Base-by-base conservation (phyloP, 2,888 invertebrate species). In the Tipula unca region DNA sequence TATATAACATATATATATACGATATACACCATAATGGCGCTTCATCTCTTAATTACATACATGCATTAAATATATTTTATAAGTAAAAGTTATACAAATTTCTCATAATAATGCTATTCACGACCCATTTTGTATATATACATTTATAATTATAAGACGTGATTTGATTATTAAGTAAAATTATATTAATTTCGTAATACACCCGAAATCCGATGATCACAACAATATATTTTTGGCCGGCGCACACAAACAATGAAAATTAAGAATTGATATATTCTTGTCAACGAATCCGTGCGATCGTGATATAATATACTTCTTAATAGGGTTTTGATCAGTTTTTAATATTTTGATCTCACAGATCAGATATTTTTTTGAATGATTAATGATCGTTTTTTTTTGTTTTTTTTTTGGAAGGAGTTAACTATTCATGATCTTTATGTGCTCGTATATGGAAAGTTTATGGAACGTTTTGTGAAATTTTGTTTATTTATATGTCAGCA, bases 241-340 rank as follows among this genome's bases (percentile, higher is more conserved):
- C 69, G 69, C 25, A 69, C 48, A 48, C 48, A 69, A 69, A 69
- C 10, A 69, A 25, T 25, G 69, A 69, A n/a, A 69, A 69, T 69
- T 69, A 69, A 69, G 69, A 69, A 69, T 69, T 69, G 69, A 69
- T 69, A 69, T 69, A 69, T 69, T 69, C 69, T 69, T 69, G 69
- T 69, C 69, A 69, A 69, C 69, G 25, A 25, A 69, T 25, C 69
- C 69, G 69, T 69, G 69, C 69, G 69, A 25, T 69, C 69, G 69
- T 69, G 69, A 69, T 69, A 69, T 69, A 69, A 25, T 69, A 69
- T 69, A 69, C 69, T 69, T 20, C 69, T 69, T 69, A 69, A 69
- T 69, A 69, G 69, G 69, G 69, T 69, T 69, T 69, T 69, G 69
- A 69, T 69, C 69, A 69, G 69, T 69, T 69, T 69, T 69, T 69